These are phyloP conservation scores for Natator depressus DNA, from an alignment of 2,113 vertebrate species.

Conservation along the genomic window DNA sequence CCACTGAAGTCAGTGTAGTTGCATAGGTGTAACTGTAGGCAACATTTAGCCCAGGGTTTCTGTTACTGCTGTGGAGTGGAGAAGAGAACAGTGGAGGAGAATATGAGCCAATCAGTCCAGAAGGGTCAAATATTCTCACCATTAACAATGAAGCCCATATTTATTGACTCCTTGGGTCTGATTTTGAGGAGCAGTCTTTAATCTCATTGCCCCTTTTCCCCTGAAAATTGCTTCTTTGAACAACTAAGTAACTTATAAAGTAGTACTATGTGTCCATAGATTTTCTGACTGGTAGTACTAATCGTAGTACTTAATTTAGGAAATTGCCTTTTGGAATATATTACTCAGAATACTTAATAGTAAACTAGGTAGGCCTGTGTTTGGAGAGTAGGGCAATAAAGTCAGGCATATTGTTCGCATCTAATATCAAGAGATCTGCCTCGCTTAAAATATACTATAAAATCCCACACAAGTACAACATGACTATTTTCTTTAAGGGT, in stretches of 20 bases:
- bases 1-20: not conserved
- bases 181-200: not conserved
- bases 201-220: not conserved
- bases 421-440: constrained; percentile 20
- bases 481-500: constrained; percentile 31
- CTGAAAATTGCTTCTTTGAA: not conserved
- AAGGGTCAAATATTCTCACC: constrained; percentile 35
- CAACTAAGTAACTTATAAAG: not conserved
- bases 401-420: not conserved
- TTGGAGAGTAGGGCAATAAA: not conserved
- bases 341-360: constrained; percentile 10
- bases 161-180: not conserved
- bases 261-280: not conserved
- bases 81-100: constrained; percentile 42
- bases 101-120: constrained; percentile 40
- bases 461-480: constrained; percentile 16
- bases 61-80: constrained; percentile 39
- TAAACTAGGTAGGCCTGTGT: not conserved
- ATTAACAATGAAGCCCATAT: constrained; percentile 28
- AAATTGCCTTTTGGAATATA: not conserved
- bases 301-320: constrained; percentile 2
- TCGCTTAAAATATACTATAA: constrained; percentile 12
- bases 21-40: constrained; percentile 34
- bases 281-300: not conserved
- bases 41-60: constrained; percentile 4